These are phyloP conservation scores for Zoroaster sp. DNA, from an alignment of 53 echinoderm and acorn worm genomes.

Conservation along the genomic window DNA sequence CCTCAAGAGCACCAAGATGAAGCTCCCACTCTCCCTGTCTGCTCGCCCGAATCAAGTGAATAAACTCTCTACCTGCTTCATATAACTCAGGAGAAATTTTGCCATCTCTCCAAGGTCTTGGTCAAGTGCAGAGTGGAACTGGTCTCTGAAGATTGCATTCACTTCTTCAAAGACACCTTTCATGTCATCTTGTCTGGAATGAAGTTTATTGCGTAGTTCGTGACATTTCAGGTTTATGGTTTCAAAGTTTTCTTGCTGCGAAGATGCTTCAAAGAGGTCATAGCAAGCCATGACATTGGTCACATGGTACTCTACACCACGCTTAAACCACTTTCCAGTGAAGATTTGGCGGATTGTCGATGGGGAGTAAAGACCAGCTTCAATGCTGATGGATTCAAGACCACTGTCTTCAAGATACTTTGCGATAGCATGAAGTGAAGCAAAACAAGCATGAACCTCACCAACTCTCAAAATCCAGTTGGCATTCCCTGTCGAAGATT, in stretches of 20 bases:
- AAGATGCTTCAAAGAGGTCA: slow-evolving; percentile 57
- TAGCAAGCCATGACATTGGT: slow-evolving; percentile 52
- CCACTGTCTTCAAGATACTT: slow-evolving; percentile 60
- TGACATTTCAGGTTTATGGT: slow-evolving; percentile 49
- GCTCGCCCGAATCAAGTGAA: slow-evolving; percentile 68
- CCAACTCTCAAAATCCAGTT: slow-evolving; percentile 58
- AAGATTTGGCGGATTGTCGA: slow-evolving; percentile 43
- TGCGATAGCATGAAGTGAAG: slow-evolving; percentile 56
- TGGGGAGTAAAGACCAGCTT: slow-evolving; percentile 57
- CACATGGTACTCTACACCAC: slow-evolving; percentile 59
- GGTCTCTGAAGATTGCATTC: slow-evolving; percentile 42
- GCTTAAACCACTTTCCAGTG: slow-evolving; percentile 64
- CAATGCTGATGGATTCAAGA: slow-evolving; percentile 39
- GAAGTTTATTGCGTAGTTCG: slow-evolving; percentile 38
- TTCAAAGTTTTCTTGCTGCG: slow-evolving; percentile 39
- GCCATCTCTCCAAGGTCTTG: slow-evolving; percentile 42
- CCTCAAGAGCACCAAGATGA: slow-evolving; percentile 39
- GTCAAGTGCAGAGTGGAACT: slow-evolving; percentile 11
- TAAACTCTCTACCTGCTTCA: slow-evolving; percentile 61
- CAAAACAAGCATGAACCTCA: slow-evolving; percentile 56
- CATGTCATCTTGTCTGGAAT: slow-evolving; percentile 43
- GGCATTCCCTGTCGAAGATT: slow-evolving; percentile 31
- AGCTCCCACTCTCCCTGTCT: slow-evolving; percentile 53
- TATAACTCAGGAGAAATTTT: slow-evolving; percentile 42
- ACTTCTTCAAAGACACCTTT: slow-evolving; percentile 40